phyloP scores from a whole-genome alignment of 2,797 vertebrate species.

The Tenualosa ilisha region DNA sequence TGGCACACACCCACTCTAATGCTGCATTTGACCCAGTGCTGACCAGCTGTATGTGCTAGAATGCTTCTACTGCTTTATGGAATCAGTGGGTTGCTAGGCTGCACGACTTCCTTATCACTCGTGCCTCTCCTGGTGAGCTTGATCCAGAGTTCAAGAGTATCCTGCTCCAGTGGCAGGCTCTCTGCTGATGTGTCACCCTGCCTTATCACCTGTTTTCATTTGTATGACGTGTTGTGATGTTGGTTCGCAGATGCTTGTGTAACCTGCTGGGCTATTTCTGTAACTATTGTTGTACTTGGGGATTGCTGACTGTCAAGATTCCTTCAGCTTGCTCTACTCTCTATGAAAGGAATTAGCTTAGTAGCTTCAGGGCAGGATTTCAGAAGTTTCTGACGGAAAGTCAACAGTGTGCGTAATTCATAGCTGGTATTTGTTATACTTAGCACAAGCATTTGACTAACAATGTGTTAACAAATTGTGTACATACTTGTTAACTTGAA shows the following conservation, averaged over 20 bases:
- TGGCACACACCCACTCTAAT: background rate
- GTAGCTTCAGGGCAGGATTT: background rate
- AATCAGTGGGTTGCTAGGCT: conserved; percentile 17
- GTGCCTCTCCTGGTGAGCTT: background rate
- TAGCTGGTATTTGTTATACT: background rate
- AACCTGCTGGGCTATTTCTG: background rate
- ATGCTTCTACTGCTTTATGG: conserved; percentile 4
- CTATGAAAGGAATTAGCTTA: background rate
- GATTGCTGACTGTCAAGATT: conserved; percentile 18
- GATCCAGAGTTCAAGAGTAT: conserved; percentile 5
- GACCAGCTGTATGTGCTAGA: conserved; percentile 19
- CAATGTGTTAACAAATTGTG: too few species aligned
- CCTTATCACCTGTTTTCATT: background rate
- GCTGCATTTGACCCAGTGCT: background rate
- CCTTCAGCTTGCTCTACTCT: background rate
- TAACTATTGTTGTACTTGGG: background rate
- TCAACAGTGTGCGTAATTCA: background rate
- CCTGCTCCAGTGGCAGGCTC: background rate
- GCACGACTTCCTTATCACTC: background rate
- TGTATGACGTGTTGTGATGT: background rate
- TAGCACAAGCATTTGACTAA: too few species aligned
- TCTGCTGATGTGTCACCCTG: background rate
- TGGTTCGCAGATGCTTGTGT: background rate
- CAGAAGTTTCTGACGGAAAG: background rate
- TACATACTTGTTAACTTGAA: too few species aligned